Percentiles rank a stretch among this genome's conserved stretches.
Conservation (phyloP, 2,797 vertebrate genomes). For the Nothura maculosa region DNA sequence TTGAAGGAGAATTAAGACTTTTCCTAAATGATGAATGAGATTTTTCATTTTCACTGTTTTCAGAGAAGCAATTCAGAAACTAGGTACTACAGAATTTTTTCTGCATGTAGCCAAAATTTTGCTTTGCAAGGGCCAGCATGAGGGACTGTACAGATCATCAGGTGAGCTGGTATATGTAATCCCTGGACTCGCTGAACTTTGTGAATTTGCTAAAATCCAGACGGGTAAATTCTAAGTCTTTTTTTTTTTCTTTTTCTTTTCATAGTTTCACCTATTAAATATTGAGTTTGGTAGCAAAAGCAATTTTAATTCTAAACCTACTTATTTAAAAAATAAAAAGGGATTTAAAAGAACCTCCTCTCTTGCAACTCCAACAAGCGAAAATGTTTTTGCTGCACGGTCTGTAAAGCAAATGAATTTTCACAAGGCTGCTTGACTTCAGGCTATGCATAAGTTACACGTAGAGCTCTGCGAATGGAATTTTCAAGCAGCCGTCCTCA, state of each 20-base stretch:
- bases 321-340: rapidly evolving
- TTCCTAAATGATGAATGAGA: neutral
- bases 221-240: neutral
- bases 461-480: slow-evolving; percentile 16
- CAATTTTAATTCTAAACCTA: neutral
- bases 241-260: neutral
- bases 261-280: neutral
- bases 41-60: neutral
- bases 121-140: neutral
- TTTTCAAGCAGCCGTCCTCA: neutral
- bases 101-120: neutral
- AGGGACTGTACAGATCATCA: neutral
- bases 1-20: neutral
- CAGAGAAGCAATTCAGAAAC: neutral
- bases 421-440: neutral
- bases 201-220: neutral
- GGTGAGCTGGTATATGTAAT: neutral
- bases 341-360: neutral
- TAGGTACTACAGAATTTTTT: neutral
- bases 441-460: slow-evolving; percentile 31
- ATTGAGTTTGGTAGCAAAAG: neutral
- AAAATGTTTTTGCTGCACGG: neutral
- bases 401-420: slow-evolving; percentile 2
- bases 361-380: neutral
- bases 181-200: neutral